Base-by-base conservation (phyloP, 2,888 invertebrate genomes). In the Oligia strigilis region DNA sequence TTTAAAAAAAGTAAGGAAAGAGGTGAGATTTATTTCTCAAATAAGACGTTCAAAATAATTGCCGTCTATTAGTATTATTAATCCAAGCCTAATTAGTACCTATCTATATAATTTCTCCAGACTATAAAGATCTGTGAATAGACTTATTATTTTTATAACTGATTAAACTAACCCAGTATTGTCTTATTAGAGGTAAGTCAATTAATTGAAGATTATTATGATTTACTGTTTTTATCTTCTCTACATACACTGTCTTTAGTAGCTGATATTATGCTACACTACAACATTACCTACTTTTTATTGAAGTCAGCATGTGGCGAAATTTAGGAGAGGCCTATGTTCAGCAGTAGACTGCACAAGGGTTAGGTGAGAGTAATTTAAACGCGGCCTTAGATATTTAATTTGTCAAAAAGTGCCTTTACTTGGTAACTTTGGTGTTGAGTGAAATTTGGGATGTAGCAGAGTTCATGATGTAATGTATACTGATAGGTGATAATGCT, bases 401-500 rank as follows among this genome's bases (percentile, higher is more conserved):
- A 76, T 60, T 80, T 73, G 62, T 80, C 65, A 64, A 65, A 82
- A 88, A 81, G 90, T 90, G 90, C 90, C 88, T 88, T 90, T 84
- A 79, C 75, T 83, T 89, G 80, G 80, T 87, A 85, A 83, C 79
- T 81, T 70, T 40, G 60, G 62, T 83, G 66, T 79, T 73, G 58
- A 85, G 49, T 75, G 75, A 71, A 79, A 74, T 62, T 71, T 71
- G 52, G 75, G 74, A 64, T 72, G 62, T 82, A 87, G 78, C 72
- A 75, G 80, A 84, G 79, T 87, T 83, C 75, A 79, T 64, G 67
- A 80, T 83, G 46, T 80, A 82, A 80, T 88, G 84, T 88, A 82
- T 86, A 87, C 88, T 90, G 89, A 88, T 92, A 92, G 88, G 88
- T 89, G 80, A 91, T 90, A 93, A 95, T 94, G 95, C 95, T 95